Evolutionary conservation across 2,113 vertebrate species (phyloP), one percentile per base, ranked within the genome.

Genomic region (Aepyceros melampus): DNA sequence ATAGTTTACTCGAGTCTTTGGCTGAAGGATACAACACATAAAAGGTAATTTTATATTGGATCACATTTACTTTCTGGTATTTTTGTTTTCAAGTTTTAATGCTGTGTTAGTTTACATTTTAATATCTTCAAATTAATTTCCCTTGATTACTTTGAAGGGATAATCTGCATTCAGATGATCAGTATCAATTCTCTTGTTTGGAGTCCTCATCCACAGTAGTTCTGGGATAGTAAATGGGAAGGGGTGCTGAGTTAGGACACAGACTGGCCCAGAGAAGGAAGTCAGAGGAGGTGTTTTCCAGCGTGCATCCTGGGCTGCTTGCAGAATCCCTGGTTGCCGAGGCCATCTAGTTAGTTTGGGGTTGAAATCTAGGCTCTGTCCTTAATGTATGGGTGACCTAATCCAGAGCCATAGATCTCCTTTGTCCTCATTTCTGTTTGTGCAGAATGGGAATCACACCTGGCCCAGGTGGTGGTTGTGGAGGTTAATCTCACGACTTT

Each of bases 31-130:
- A 43, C 16, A n/a, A 36, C 11, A 49, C 7, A 33, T 36, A 81
- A 60, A 94, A 45, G 14, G 33, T 83, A 93, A 74, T 67, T 93
- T 93, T 79, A 67, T 91, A 25, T 58, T 90, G 27, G 2, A 33
- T 97, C 36, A 21, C 16, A 21, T 92, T 94, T 78, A 40, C 56
- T 95, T 82, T 47, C 33, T 96, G 88, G 16, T 92, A 33, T 60
- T 78, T 43, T 84, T 95, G 15, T 87, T 89, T 94, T 94, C 10
- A 89, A 11, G 14, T 79, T 97, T 97, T 85, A 86, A 92, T 93
- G 40, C 23, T 49, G 6, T 56, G 25, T 94, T 96, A 87, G 40
- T 49, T 87, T 95, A 67, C 9, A 9, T 64, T 79, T 94, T 74
- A 21, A n/a, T 29, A 16, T 95, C 21, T 89, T 91, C 53, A 55